A percentile compares a stretch with the other conserved stretches of the same genome.
phyloP scores from a whole-genome alignment of 2,113 vertebrate genomes.

The Hoplias malabaricus region DNA sequence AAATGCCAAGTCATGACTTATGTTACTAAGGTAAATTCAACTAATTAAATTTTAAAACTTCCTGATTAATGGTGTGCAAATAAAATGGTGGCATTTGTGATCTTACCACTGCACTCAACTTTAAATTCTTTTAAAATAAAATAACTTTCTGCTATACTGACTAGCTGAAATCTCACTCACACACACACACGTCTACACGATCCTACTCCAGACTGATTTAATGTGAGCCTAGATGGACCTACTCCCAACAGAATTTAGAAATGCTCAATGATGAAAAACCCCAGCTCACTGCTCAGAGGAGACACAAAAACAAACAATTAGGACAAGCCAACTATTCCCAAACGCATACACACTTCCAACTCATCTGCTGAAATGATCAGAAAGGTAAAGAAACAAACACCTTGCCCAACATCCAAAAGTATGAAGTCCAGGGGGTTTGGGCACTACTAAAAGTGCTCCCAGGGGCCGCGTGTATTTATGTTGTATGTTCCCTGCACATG shows the following conservation, averaged over 20 bases:
- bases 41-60: too few relatives aligned
- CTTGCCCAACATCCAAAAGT: not conserved
- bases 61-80: too few relatives aligned
- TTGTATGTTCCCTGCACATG: not conserved
- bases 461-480: not conserved
- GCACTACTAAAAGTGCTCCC: not conserved
- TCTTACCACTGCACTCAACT: too few relatives aligned
- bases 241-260: not conserved
- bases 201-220: not conserved
- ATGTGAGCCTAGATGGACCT: not conserved
- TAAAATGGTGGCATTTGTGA: too few relatives aligned
- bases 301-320: not conserved
- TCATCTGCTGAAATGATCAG: not conserved
- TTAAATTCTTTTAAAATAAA: too few relatives aligned
- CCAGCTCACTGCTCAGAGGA: not conserved
- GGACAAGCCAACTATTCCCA: conserved; percentile 11
- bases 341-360: conserved; percentile 1
- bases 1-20: too few relatives aligned
- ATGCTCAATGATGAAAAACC: not conserved
- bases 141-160: too few relatives aligned
- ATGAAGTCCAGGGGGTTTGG: not conserved
- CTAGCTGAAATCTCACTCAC: too few relatives aligned
- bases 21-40: too few relatives aligned
- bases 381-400: not conserved
- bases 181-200: not conserved